A percentile compares a stretch with the other conserved stretches of the same genome.
These are phyloP conservation scores for Julus scanicus DNA, from an alignment of 2,888 invertebrate species.

Conservation along the genomic window DNA sequence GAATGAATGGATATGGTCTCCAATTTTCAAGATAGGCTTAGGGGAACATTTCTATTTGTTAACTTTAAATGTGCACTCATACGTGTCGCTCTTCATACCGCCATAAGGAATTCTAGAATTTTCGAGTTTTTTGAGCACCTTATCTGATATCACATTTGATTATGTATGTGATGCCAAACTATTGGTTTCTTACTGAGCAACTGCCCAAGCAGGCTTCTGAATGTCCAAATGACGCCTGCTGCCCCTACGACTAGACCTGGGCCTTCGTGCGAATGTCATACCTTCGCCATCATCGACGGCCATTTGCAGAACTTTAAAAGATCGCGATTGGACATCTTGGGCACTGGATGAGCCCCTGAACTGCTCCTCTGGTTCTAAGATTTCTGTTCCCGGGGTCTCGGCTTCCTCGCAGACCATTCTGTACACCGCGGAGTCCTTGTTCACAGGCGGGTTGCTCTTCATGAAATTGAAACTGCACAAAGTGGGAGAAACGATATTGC, in stretches of 20 bases:
- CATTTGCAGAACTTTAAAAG: constrained; percentile 61
- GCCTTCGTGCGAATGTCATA: constrained; percentile 47
- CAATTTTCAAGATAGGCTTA: too few species aligned
- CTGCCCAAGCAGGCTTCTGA: background rate
- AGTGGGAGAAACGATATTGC: constrained; percentile 35
- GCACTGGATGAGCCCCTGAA: constrained; percentile 56
- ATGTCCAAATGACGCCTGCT: background rate
- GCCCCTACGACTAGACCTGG: background rate
- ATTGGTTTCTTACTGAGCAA: background rate
- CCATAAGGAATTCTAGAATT: background rate
- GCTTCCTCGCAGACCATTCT: constrained; percentile 63
- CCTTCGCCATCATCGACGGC: constrained; percentile 60
- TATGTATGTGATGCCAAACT: background rate
- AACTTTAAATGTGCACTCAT: too few species aligned
- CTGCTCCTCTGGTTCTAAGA: constrained; percentile 54
- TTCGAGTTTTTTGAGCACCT: background rate
- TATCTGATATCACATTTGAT: background rate
- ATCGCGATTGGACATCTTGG: constrained; percentile 61
- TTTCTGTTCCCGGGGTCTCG: constrained; percentile 55
- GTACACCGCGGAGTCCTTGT: constrained; percentile 63
- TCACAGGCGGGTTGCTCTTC: constrained; percentile 78
- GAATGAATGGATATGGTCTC: too few species aligned
- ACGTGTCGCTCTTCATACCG: too few species aligned
- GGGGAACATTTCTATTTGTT: too few species aligned
- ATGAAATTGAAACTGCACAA: constrained; percentile 89